phyloP scores from a whole-genome alignment of 64 coral and sea anemone genomes.

The Astreopora myriophthalma region DNA sequence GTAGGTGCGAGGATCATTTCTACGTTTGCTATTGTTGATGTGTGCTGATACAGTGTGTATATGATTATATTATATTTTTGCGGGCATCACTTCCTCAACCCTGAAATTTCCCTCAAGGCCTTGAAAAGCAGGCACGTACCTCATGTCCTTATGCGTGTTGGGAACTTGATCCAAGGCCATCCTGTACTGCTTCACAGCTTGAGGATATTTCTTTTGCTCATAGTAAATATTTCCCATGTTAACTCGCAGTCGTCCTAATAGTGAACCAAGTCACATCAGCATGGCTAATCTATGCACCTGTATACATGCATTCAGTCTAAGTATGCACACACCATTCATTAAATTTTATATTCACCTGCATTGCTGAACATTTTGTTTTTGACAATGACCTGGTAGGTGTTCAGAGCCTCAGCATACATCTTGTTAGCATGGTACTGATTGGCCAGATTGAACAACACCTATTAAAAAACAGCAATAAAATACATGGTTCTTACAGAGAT shows the following conservation, averaged over 20 bases:
- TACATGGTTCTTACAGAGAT: too few species aligned
- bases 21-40: too few species aligned
- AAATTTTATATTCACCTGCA: slow-evolving; percentile 87
- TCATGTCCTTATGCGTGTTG: slow-evolving; percentile 90
- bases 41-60: too few species aligned
- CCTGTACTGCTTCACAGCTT: slow-evolving; percentile 88
- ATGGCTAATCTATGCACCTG: too few species aligned
- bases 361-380: slow-evolving; percentile 99
- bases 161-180: slow-evolving; percentile 95
- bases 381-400: slow-evolving; percentile 98
- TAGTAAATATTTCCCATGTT: slow-evolving; percentile 99
- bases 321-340: too few species aligned
- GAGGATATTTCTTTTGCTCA: slow-evolving; percentile 86
- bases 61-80: too few species aligned
- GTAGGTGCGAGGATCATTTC: too few species aligned
- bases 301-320: too few species aligned
- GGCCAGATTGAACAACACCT: slow-evolving; percentile 98
- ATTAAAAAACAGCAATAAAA: neutral
- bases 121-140: too few species aligned
- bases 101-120: too few species aligned
- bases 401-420: slow-evolving; percentile 91
- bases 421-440: slow-evolving; percentile 94
- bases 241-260: slow-evolving; percentile 82
- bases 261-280: neutral
- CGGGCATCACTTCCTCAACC: too few species aligned